Percentiles rank a stretch among this genome's conserved stretches.
Conservation (phyloP, 2,888 invertebrate genomes). For the Cancer borealis region DNA sequence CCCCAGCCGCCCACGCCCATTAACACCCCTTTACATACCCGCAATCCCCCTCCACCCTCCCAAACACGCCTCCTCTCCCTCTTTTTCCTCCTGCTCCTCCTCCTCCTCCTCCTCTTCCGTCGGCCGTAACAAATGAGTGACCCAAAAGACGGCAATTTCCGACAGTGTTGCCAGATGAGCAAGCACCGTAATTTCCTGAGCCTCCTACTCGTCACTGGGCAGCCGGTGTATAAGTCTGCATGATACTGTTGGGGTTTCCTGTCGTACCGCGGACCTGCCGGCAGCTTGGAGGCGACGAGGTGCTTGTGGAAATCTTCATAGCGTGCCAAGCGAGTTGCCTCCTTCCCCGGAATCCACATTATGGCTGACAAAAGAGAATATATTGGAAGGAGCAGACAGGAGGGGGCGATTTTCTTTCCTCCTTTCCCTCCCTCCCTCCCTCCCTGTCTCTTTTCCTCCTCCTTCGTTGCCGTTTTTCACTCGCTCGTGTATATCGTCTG, state of each 20-base stretch:
- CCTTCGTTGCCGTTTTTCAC: background rate
- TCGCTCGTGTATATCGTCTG: too few species aligned
- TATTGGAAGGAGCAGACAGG: conserved; percentile 34
- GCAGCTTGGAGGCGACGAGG: background rate
- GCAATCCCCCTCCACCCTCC: too few species aligned
- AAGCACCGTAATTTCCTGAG: conserved; percentile 44
- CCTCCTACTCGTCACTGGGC: background rate
- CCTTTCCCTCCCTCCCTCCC: background rate
- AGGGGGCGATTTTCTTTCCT: background rate
- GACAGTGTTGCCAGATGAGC: conserved; percentile 60
- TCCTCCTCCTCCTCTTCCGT: background rate
- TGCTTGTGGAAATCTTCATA: background rate
- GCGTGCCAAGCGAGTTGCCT: background rate
- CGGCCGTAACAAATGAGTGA: conserved; percentile 61
- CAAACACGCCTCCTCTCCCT: background rate
- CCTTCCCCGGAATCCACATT: conserved; percentile 13
- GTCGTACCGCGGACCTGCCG: background rate
- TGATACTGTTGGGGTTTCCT: background rate
- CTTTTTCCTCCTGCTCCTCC: background rate
- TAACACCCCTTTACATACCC: background rate
- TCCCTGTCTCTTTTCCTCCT: background rate
- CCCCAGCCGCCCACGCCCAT: background rate
- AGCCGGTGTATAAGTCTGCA: background rate
- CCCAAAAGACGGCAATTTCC: conserved; percentile 69
- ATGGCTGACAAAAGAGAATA: conserved; percentile 41